Percentiles rank a stretch among this genome's conserved stretches.
Conservation (phyloP, 2,797 vertebrate species). For the Atherinosoma microstoma region DNA sequence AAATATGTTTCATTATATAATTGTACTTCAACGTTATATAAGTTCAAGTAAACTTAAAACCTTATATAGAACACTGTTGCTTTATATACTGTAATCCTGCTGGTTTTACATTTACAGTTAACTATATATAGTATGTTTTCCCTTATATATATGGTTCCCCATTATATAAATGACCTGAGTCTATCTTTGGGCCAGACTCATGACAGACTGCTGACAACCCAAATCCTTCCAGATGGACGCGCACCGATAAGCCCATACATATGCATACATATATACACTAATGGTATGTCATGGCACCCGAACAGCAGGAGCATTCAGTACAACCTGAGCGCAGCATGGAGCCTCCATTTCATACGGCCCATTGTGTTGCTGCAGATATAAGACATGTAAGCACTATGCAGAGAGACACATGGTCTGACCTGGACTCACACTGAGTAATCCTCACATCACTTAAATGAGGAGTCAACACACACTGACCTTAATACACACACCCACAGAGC, state of each 20-base stretch:
- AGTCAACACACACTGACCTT: constrained; percentile 66
- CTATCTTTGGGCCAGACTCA: constrained; percentile 46
- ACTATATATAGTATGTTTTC: constrained; percentile 5
- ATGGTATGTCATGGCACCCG: constrained; percentile 26
- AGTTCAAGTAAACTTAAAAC: not conserved
- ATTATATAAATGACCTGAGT: constrained; percentile 45
- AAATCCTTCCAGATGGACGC: constrained; percentile 23
- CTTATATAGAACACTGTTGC: not conserved
- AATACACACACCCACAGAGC: constrained; percentile 30
- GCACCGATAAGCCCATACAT: not conserved
- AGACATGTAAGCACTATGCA: constrained; percentile 25
- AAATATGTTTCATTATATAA: not conserved
- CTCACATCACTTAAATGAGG: constrained; percentile 74
- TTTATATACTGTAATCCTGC: not conserved
- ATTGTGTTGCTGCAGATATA: constrained; percentile 27
- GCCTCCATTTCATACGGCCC: constrained; percentile 13
- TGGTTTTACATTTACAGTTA: not conserved
- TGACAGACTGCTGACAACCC: constrained; percentile 26
- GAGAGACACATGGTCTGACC: constrained; percentile 59
- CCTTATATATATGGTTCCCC: constrained; percentile 9
- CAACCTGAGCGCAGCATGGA: constrained; percentile 25
- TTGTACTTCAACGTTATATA: not conserved
- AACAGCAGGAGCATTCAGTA: constrained; percentile 22
- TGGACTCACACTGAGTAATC: constrained; percentile 65
- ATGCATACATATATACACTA: constrained; percentile 17